Percentiles rank a stretch among this genome's conserved stretches.
Evolutionary conservation across 2,113 vertebrate species (phyloP).

Genomic region (Thomomys bottae): DNA sequence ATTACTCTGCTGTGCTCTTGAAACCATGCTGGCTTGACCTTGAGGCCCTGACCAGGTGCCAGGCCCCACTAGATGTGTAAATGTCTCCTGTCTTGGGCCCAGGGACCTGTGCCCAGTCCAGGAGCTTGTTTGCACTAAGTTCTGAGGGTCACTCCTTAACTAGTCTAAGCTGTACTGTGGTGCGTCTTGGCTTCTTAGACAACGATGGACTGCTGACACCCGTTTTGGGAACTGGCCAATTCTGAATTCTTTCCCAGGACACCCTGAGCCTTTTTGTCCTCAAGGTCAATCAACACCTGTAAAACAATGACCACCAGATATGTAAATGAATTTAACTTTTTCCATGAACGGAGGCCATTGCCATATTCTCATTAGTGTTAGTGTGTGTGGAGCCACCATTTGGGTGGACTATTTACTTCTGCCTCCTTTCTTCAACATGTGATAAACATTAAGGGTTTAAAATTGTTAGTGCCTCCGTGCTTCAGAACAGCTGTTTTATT

Average conservation of each 20-base stretch:
- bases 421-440: conserved; percentile 23
- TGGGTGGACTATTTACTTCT: conserved; percentile 37
- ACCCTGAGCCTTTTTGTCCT: not conserved
- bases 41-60: conserved; percentile 64
- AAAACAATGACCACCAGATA: not conserved
- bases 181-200: not conserved
- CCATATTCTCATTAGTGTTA: not conserved
- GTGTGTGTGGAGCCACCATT: not conserved
- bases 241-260: not conserved
- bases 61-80: conserved; percentile 63
- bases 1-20: conserved; percentile 48
- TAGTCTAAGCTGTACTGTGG: not conserved
- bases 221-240: not conserved
- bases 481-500: conserved; percentile 18
- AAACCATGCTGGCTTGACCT: conserved; percentile 55
- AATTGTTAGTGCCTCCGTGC: not conserved
- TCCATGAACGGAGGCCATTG: not conserved
- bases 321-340: conserved; percentile 17
- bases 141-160: not conserved
- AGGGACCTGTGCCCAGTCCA: not conserved
- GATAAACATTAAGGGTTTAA: conserved; percentile 32
- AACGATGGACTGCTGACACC: not conserved
- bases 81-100: conserved; percentile 33
- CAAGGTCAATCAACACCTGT: conserved; percentile 29
- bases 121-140: not conserved